Base-by-base conservation (phyloP, 2,888 invertebrate species). In the Pollenia griseotomentosa region DNA sequence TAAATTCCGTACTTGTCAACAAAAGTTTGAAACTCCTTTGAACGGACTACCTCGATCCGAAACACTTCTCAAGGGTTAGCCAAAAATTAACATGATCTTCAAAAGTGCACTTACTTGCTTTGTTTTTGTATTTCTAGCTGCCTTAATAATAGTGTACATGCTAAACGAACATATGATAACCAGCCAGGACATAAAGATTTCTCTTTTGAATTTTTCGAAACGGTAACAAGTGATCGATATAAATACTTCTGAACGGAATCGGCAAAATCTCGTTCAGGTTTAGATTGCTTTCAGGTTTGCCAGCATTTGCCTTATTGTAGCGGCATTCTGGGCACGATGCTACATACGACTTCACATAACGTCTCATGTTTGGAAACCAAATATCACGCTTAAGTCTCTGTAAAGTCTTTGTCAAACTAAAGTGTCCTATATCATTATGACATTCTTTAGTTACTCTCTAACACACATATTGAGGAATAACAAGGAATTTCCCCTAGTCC, bases 371-470 rank as follows among this genome's bases (percentile, higher is more conserved):
- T 9, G 87, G 87, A 74, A 90, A 89, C 89, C 88, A 89, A 75
- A 87, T 89, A 53, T 88, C 51, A 55, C 70, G 66, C 11, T 40
- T 59, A 8, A 89, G 70, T 3, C 85, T 83, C 9, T 88, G 59
- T 1, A 89, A 12, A 1, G 90, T 90, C 70, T 90, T 90, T 16
- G 89, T 88, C 0, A 87, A 5, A 9, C 85, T 79, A 55, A 88
- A 90, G 53, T 90, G 90, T 3, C 88, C 89, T 5, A 85, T 73
- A 10, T 90, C 88, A 51, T 90, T 89, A 46, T 90, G 90, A 88
- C 90, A 92, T 57, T 73, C 66, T 53, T 89, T 87, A 0, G 88
- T 70, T 0, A 90, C 63, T 12, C 88, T 66, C 89, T 89, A 89
- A 9, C 88, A 70, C 0, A 88, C 81, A 0, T 51, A 55, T 40